These are phyloP conservation scores for Ctenopoma kingsleyae DNA, from an alignment of 2,797 vertebrate genomes.

Conservation along the genomic window DNA sequence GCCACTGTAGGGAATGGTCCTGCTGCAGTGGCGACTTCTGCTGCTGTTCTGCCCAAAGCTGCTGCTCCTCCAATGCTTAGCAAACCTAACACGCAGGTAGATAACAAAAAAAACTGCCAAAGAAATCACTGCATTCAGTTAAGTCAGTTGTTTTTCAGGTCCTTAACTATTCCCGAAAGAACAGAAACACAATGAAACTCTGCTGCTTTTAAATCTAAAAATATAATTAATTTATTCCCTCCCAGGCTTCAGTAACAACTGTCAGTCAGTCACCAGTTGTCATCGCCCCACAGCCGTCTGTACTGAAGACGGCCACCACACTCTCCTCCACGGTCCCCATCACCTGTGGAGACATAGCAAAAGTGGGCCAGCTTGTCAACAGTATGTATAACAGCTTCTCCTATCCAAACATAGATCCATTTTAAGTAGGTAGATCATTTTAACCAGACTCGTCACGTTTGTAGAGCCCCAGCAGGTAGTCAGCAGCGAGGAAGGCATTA, in stretches of 20 bases:
- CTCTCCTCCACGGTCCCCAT: slow-evolving; percentile 83
- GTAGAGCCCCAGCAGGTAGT: slow-evolving; percentile 89
- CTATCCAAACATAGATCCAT: slow-evolving; percentile 30
- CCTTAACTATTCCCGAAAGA: not conserved
- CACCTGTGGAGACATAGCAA: slow-evolving; percentile 90
- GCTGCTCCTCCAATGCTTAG: slow-evolving; percentile 69
- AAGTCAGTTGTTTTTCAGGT: not conserved
- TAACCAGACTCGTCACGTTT: slow-evolving; percentile 42
- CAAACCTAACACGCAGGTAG: slow-evolving; percentile 81
- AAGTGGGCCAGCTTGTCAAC: slow-evolving; percentile 94
- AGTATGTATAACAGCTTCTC: slow-evolving; percentile 85
- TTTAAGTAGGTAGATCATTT: slow-evolving; percentile 59
- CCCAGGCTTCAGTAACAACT: slow-evolving; percentile 78
- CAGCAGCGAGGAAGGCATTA: slow-evolving; percentile 92
- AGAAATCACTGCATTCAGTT: not conserved
- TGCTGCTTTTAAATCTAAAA: not conserved
- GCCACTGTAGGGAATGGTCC: slow-evolving; percentile 90
- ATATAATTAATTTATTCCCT: slow-evolving; percentile 1
- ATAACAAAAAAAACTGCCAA: not conserved
- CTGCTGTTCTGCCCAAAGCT: slow-evolving; percentile 86
- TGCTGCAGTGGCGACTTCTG: slow-evolving; percentile 79
- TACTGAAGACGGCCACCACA: slow-evolving; percentile 74
- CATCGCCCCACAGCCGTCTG: slow-evolving; percentile 83
- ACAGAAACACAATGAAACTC: not conserved
- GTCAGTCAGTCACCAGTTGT: slow-evolving; percentile 88